A percentile compares a stretch with the other conserved stretches of the same genome.
Conservation (phyloP, 2,113 vertebrate genomes). For the Leptosomus discolor region DNA sequence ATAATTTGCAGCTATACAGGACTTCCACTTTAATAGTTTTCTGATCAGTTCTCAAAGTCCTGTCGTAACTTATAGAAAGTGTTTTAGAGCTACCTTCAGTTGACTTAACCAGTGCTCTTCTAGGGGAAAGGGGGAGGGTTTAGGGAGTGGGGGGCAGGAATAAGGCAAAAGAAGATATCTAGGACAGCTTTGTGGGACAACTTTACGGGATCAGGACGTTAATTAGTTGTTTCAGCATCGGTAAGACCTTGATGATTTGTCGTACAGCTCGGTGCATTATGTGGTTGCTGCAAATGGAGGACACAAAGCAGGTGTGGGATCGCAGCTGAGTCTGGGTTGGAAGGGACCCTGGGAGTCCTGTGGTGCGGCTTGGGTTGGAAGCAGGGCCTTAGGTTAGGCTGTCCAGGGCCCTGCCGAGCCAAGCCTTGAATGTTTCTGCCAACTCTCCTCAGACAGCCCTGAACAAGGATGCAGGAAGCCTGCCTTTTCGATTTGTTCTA, state of each 20-base stretch:
- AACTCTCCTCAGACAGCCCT: not conserved
- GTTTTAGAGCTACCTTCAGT: not conserved
- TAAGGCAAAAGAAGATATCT: not conserved
- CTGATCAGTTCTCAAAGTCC: not conserved
- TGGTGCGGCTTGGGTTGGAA: not conserved
- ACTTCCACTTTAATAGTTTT: not conserved
- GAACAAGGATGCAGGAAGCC: not conserved
- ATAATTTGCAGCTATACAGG: not conserved
- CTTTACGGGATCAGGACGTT: not conserved
- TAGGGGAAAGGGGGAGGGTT: no score
- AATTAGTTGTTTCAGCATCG: not conserved
- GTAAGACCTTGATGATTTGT: not conserved
- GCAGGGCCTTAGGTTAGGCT: not conserved
- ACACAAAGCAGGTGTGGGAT: not conserved
- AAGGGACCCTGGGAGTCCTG: fast-evolving
- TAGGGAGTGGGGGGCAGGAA: not conserved
- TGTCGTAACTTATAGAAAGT: not conserved
- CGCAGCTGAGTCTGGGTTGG: not conserved
- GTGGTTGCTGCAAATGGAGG: not conserved
- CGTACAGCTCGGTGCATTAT: not conserved
- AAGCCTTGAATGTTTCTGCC: not conserved
- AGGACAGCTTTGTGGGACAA: not conserved
- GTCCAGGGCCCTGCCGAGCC: not conserved
- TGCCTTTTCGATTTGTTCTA: not conserved
- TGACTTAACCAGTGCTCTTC: not conserved